Evolutionary conservation across 1,140 invertebrate genomes (phyloP).

Genomic region (Diachasmimorpha longicaudata): DNA sequence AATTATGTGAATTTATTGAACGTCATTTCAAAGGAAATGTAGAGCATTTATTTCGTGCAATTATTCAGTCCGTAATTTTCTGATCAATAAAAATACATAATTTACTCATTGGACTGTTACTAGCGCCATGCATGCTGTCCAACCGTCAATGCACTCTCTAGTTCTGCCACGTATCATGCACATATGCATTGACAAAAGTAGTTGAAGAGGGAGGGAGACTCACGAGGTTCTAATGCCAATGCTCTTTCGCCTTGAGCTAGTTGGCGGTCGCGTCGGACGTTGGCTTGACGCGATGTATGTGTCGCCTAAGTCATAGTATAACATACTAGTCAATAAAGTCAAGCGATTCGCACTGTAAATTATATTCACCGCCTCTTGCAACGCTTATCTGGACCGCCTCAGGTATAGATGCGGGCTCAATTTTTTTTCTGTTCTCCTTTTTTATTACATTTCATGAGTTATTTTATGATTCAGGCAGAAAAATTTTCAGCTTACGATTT

Average conservation of each 20-base stretch:
- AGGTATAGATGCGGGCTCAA: constrained; percentile 10
- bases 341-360: constrained; percentile 12
- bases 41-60: not conserved
- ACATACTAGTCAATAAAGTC: constrained; percentile 35
- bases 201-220: constrained; percentile 35
- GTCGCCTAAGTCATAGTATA: not conserved
- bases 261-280: constrained; percentile 43
- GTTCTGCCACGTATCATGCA: not conserved
- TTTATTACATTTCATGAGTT: not conserved
- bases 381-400: constrained; percentile 14
- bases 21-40: too few species aligned
- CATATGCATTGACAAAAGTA: not conserved
- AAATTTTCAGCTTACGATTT: too few species aligned
- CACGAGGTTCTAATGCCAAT: constrained; percentile 43
- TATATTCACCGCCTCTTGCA: not conserved
- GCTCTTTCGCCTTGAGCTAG: constrained; percentile 48
- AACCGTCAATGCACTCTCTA: not conserved
- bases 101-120: not conserved
- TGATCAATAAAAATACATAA: not conserved
- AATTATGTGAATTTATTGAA: too few species aligned
- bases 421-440: not conserved
- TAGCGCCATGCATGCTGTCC: not conserved
- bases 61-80: not conserved
- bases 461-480: too few species aligned
- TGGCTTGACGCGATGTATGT: constrained; percentile 33